phyloP scores from a whole-genome alignment of 2,888 invertebrate species.

The Vesta saturnalis region DNA sequence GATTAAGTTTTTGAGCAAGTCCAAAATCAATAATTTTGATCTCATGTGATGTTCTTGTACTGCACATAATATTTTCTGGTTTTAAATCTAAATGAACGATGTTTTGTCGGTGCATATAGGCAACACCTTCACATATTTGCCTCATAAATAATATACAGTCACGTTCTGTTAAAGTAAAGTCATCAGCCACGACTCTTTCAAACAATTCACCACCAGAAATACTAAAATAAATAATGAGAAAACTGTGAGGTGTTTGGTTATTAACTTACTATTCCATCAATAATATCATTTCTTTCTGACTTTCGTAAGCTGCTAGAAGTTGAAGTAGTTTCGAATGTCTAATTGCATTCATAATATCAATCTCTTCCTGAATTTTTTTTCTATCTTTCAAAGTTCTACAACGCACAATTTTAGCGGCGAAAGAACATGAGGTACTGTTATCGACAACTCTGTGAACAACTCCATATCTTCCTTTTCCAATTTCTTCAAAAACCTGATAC shows the following conservation, averaged over 20 bases:
- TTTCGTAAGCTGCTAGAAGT: slow-evolving; percentile 83
- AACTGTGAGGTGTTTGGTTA: background rate
- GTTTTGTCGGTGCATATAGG: slow-evolving; percentile 85
- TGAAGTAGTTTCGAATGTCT: slow-evolving; percentile 87
- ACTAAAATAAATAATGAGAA: slow-evolving; percentile 65
- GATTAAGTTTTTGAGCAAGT: slow-evolving; percentile 78
- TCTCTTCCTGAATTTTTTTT: slow-evolving; percentile 82
- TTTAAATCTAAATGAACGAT: slow-evolving; percentile 93
- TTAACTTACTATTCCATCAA: slow-evolving; percentile 90
- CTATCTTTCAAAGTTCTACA: slow-evolving; percentile 78
- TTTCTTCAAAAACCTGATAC: slow-evolving; percentile 76
- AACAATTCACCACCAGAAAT: slow-evolving; percentile 94
- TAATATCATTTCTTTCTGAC: slow-evolving; percentile 80
- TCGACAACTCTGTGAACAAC: slow-evolving; percentile 76
- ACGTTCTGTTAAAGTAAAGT: slow-evolving; percentile 90
- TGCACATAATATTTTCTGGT: slow-evolving; percentile 96
- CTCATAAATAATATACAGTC: slow-evolving; percentile 86
- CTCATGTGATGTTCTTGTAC: slow-evolving; percentile 82
- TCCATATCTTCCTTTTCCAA: slow-evolving; percentile 81
- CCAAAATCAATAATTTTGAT: slow-evolving; percentile 97
- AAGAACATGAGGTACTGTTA: slow-evolving; percentile 69
- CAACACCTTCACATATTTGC: slow-evolving; percentile 91
- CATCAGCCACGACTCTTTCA: slow-evolving; percentile 91
- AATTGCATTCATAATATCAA: slow-evolving; percentile 86
- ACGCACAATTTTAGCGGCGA: slow-evolving; percentile 86